Conservation (phyloP, 2,797 vertebrate genomes). For the Coregonus suidteri region DNA sequence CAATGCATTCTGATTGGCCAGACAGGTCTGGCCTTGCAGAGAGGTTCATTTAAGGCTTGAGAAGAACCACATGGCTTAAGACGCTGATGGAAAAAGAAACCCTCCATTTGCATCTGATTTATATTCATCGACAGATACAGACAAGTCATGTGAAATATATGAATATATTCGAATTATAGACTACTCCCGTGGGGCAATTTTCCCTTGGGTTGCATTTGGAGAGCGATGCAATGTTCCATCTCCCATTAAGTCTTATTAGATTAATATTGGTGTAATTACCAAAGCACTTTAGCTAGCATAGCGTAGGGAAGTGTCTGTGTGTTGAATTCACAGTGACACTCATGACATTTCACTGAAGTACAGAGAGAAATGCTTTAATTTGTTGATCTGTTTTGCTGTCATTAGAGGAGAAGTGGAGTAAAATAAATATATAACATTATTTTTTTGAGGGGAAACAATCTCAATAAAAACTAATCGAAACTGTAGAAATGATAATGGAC, state of each 20-base stretch:
- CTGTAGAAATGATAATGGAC: too few species aligned
- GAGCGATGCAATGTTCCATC: background rate
- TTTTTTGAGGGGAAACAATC: too few species aligned
- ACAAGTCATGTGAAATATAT: background rate
- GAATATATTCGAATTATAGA: constrained; percentile 1
- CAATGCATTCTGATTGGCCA: background rate
- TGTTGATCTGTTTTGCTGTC: constrained; percentile 5
- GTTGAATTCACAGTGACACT: background rate
- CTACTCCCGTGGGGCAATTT: background rate
- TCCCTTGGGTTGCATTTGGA: background rate
- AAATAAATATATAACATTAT: too few species aligned
- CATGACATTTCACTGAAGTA: background rate
- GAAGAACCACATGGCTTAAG: background rate
- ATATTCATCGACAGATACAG: background rate
- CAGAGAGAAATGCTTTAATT: background rate
- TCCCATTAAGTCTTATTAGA: constrained; percentile 12
- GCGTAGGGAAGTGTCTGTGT: background rate
- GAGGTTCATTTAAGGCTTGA: background rate
- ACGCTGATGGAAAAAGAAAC: background rate
- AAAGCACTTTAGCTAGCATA: background rate
- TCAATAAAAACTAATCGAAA: too few species aligned
- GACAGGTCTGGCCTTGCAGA: background rate
- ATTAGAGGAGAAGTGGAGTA: too few species aligned
- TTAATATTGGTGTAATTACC: constrained; percentile 14
- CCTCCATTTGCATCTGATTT: background rate